phyloP scores from a whole-genome alignment of 2,888 invertebrate genomes.

The Meta bourneti region DNA sequence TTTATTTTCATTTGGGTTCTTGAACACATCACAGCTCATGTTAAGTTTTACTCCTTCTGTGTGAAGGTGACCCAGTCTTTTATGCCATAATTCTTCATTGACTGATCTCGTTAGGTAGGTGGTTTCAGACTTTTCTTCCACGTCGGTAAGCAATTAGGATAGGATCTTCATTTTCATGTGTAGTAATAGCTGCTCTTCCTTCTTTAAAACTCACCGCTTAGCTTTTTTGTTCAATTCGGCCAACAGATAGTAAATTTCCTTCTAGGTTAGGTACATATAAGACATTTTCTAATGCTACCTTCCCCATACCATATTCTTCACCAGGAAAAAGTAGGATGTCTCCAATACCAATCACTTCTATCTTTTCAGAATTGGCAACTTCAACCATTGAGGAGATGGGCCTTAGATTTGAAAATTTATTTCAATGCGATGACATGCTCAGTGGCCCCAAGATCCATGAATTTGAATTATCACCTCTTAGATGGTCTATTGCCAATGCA shows the following conservation, averaged over 20 bases:
- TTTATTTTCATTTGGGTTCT: too few relatives aligned
- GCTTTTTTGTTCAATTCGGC: slow-evolving; percentile 32
- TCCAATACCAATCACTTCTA: slow-evolving; percentile 57
- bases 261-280: too few relatives aligned
- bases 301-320: background rate
- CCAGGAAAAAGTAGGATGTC: background rate
- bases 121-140: slow-evolving; percentile 27
- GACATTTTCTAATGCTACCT: too few relatives aligned
- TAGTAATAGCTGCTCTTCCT: slow-evolving; percentile 34
- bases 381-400: too few relatives aligned
- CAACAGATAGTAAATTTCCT: slow-evolving; percentile 48
- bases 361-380: too few relatives aligned
- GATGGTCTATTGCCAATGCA: too few relatives aligned
- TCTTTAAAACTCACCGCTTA: slow-evolving; percentile 29
- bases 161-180: background rate
- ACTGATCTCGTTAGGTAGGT: too few relatives aligned
- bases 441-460: background rate
- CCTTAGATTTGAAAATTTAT: too few relatives aligned
- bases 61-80: too few relatives aligned
- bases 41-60: background rate
- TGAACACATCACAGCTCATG: too few relatives aligned
- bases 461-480: too few relatives aligned
- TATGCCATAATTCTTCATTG: too few relatives aligned
- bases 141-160: slow-evolving; percentile 12
- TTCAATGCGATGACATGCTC: slow-evolving; percentile 13